These are phyloP conservation scores for Intellagama lesueurii DNA, from an alignment of 2,797 vertebrate species.

Conservation along the genomic window DNA sequence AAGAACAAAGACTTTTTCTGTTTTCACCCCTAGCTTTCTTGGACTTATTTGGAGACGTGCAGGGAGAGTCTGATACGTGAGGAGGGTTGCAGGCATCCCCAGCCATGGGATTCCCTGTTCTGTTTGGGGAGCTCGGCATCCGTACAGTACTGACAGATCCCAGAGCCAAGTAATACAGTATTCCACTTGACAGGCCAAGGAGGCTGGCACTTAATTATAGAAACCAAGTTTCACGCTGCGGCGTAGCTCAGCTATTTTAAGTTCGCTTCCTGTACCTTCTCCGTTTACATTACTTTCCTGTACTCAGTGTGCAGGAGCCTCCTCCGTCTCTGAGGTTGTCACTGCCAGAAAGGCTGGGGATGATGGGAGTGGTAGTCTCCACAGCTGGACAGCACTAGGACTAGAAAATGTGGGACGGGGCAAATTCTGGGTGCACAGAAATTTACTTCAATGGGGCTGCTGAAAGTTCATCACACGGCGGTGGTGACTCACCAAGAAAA, in stretches of 20 bases:
- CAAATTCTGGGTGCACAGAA: neutral
- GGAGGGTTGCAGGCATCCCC: neutral
- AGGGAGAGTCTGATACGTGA: too few relatives aligned
- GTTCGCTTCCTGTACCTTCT: neutral
- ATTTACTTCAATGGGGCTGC: too few relatives aligned
- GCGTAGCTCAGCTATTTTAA: neutral
- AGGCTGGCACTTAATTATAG: slow-evolving; percentile 1
- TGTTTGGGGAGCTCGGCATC: accelerated
- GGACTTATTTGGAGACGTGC: too few relatives aligned
- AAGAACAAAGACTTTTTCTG: too few relatives aligned
- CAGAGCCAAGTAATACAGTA: neutral
- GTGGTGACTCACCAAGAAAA: too few relatives aligned
- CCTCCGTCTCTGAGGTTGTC: too few relatives aligned
- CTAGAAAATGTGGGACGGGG: neutral
- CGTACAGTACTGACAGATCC: neutral
- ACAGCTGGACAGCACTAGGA: neutral
- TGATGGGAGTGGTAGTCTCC: neutral
- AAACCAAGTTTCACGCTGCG: neutral
- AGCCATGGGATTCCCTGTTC: neutral
- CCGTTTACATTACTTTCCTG: neutral
- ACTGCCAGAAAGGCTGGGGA: too few relatives aligned
- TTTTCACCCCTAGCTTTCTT: too few relatives aligned
- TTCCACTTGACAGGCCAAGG: neutral
- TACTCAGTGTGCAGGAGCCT: neutral
- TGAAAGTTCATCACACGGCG: too few relatives aligned